Conservation (phyloP, 2,113 vertebrate genomes). For the Aptenodytes patagonicus region DNA sequence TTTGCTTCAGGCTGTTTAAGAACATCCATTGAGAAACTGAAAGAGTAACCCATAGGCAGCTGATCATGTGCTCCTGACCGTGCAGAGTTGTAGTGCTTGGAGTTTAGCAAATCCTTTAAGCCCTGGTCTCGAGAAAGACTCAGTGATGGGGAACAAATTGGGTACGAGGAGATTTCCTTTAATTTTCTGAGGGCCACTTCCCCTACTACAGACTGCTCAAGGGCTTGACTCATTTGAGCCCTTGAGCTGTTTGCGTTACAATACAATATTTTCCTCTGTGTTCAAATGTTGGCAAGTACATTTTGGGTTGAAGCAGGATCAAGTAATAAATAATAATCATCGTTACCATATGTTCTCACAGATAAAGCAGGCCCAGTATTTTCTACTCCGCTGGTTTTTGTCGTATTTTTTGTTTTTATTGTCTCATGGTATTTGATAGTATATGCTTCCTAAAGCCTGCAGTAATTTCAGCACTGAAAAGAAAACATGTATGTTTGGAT, state of each 20-base stretch:
- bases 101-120: not conserved
- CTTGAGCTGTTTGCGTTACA: not conserved
- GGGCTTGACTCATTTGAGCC: not conserved
- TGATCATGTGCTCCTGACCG: not conserved
- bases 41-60: not conserved
- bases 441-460: not conserved
- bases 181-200: not conserved
- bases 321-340: slow-evolving; percentile 35
- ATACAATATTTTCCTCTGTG: not conserved
- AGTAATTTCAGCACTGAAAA: not conserved
- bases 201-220: not conserved
- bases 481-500: not conserved
- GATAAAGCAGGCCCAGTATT: not conserved
- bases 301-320: slow-evolving; percentile 5
- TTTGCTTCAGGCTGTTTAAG: not conserved
- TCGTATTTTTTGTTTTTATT: not conserved
- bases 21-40: not conserved
- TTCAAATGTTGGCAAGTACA: not conserved
- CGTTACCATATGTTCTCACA: slow-evolving; percentile 17
- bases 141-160: not conserved
- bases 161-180: not conserved
- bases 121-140: not conserved
- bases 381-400: not conserved
- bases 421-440: not conserved
- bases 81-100: not conserved